A percentile compares a stretch with the other conserved stretches of the same genome.
Conservation (phyloP, 37 sponge, comb jelly and placozoan genomes). For the Chondrosia reniformis region DNA sequence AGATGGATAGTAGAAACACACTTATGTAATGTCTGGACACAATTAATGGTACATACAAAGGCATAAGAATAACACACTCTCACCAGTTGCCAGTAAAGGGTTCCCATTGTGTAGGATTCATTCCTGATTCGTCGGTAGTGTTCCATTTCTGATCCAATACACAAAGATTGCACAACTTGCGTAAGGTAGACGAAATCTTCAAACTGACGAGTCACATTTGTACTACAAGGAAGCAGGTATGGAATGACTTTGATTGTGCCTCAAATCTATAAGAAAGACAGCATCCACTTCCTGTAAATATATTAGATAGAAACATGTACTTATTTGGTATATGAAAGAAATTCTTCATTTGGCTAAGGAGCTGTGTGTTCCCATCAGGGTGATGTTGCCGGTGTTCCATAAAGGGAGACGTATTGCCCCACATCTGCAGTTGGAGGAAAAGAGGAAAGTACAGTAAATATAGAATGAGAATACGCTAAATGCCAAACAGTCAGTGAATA, state of each 20-base stretch:
- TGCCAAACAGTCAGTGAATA: neutral
- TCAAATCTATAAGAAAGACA: no score
- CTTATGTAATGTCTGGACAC: neutral
- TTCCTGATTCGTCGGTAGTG: slow-evolving; percentile 79
- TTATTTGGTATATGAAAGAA: slow-evolving; percentile 75
- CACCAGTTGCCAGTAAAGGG: slow-evolving; percentile 96
- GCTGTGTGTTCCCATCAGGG: slow-evolving; percentile 78
- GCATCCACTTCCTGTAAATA: neutral
- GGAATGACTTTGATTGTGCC: no score
- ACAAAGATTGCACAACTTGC: slow-evolving; percentile 85
- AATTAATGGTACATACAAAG: neutral
- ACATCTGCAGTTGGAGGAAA: slow-evolving; percentile 49
- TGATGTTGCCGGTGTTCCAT: slow-evolving; percentile 91
- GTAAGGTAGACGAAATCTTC: slow-evolving; percentile 84
- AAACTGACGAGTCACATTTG: slow-evolving; percentile 50
- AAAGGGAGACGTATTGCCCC: slow-evolving; percentile 73
- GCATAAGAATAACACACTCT: neutral
- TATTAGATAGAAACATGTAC: slow-evolving; percentile 25
- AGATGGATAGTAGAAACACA: neutral
- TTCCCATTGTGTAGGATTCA: slow-evolving; percentile 79
- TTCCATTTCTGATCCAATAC: slow-evolving; percentile 82
- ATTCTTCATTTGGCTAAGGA: slow-evolving; percentile 42
- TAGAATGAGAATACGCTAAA: neutral
- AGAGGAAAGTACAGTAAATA: neutral
- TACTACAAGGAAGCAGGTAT: slow-evolving; percentile 24